Evolutionary conservation across 92 coral and sea anemone species (phyloP).

Genomic region (Parazoanthus atlanticus): DNA sequence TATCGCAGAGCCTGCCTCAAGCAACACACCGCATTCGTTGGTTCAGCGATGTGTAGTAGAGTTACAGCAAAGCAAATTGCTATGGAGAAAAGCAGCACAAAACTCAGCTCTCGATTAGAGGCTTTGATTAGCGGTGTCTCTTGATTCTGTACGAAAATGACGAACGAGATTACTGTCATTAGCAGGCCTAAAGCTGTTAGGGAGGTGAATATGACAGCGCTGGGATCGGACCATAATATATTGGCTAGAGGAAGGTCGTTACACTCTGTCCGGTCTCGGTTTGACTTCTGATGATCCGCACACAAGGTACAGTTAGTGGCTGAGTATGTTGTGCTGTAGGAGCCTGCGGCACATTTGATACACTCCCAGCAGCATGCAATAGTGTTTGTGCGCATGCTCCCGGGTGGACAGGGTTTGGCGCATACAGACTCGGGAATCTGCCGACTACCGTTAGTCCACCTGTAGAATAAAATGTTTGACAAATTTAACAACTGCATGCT

Average conservation of each 20-base stretch:
- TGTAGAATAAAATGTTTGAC: background rate
- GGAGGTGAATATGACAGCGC: conserved; percentile 40
- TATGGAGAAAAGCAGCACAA: conserved; percentile 59
- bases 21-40: conserved; percentile 61
- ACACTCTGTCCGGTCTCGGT: conserved; percentile 52
- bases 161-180: conserved; percentile 39
- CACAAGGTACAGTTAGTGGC: conserved; percentile 69
- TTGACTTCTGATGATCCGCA: conserved; percentile 57
- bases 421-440: conserved; percentile 66
- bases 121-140: conserved; percentile 76
- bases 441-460: conserved; percentile 38
- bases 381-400: conserved; percentile 49
- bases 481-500: too few species aligned
- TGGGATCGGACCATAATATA: conserved; percentile 59
- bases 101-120: conserved; percentile 78
- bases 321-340: conserved; percentile 52
- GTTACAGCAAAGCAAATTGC: conserved; percentile 66
- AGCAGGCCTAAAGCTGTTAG: conserved; percentile 60
- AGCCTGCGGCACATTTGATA: conserved; percentile 56
- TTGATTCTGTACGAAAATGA: conserved; percentile 48
- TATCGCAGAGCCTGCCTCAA: conserved; percentile 71
- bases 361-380: conserved; percentile 41
- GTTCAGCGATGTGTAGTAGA: conserved; percentile 61
- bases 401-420: conserved; percentile 67
- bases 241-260: conserved; percentile 63